Conservation (phyloP, 2,113 vertebrate genomes). For the Danio rerio region GRCz12tu NC_133199.1:10887501-10888000, state of each 20-base stretch:
- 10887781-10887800: too few relatives aligned
- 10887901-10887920: too few relatives aligned
- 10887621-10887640: constrained; percentile 35
- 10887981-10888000: too few relatives aligned
- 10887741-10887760: not conserved
- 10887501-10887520: constrained; percentile 55
- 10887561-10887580: constrained; percentile 50
- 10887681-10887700: not conserved
- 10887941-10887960: too few relatives aligned
- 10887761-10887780: not conserved
- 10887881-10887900: too few relatives aligned
- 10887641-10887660: constrained; percentile 10
- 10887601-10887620: constrained; percentile 5
- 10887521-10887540: constrained; percentile 50
- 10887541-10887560: constrained; percentile 74
- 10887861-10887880: too few relatives aligned
- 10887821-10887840: too few relatives aligned
- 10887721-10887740: not conserved
- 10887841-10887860: too few relatives aligned
- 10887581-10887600: constrained; percentile 31
- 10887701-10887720: not conserved
- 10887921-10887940: too few relatives aligned
- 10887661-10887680: constrained; percentile 8
- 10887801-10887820: not conserved
- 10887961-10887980: too few relatives aligned